Evolutionary conservation across 2,797 vertebrate genomes (phyloP), one percentile per base, ranked within the genome.

Genomic region (Masticophis lateralis): DNA sequence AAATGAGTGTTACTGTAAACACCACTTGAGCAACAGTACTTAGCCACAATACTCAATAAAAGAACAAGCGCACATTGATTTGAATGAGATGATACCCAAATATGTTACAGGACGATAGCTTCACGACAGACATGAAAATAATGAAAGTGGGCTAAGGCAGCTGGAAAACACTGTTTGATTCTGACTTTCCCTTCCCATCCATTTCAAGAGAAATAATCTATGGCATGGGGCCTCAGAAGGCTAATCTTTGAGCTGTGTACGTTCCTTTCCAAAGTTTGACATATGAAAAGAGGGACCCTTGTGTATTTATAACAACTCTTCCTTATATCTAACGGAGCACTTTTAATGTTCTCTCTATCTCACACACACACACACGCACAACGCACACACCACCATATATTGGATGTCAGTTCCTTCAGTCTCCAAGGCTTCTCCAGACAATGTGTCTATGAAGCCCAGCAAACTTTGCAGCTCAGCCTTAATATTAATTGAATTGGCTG

Each of bases 1-100:
- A 79, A 28, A 90, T 87, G 91, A 93, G 63, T 94, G 93, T 95
- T 95, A 93, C 94, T 96, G 95, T 95, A 94, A 97, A 95, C 91
- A 79, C 66, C 93, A 91, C 93, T 95, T 93, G 91, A 90, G 93
- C 93, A 95, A 89, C 94, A 95, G 93, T 61, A 88, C 83, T 92
- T 92, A 92, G 86, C 93, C 95, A 96, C 94, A 96, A 94, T 89
- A 28, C 90, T 74, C 93, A 12, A n/a, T 92, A 95, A 90, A 95
- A 95, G 88, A 93, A 88, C 61, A 91, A 47, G 11, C 86, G 14
- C 92, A 0, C 86, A 91, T 91, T 96, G 95, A 79, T 95, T 94
- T 95, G 94, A 95, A 91, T 86, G 89, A 91, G 93, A 53, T 94
- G 59, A 28, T 18, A 22, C 95, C 79, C 83, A 94, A 95, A 96